Conservation (phyloP, 2,888 invertebrate species). For the Eugnorisma glareosa region DNA sequence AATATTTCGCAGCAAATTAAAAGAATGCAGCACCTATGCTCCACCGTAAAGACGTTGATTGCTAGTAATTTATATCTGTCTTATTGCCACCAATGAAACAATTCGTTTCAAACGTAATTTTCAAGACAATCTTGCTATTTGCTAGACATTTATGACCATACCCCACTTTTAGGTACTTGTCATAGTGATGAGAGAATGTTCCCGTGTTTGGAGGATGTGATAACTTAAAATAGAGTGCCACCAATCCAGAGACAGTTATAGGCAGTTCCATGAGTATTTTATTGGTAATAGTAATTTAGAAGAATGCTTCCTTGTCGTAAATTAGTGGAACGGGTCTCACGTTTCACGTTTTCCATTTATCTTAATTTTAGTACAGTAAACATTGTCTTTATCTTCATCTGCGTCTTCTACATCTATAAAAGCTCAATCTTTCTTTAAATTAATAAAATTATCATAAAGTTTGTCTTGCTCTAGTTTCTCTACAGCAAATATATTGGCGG, state of each 20-base stretch:
- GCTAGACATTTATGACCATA: conserved; percentile 29
- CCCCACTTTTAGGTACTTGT: conserved; percentile 41
- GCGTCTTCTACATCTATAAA: neutral
- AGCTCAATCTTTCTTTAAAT: neutral
- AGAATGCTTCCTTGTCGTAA: conserved; percentile 30
- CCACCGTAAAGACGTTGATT: conserved; percentile 17
- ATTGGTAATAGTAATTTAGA: conserved; percentile 38
- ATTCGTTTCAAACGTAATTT: conserved; percentile 39
- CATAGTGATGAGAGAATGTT: conserved; percentile 29
- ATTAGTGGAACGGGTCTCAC: conserved; percentile 22
- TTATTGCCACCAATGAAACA: conserved; percentile 43
- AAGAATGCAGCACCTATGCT: conserved; percentile 35
- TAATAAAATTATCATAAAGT: neutral
- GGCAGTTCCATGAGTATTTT: conserved; percentile 44
- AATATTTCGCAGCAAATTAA: conserved; percentile 26
- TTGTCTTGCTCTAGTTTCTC: conserved; percentile 23
- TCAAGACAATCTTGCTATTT: conserved; percentile 20
- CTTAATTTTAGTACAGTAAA: conserved; percentile 18
- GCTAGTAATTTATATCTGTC: conserved; percentile 25
- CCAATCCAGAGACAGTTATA: conserved; percentile 38
- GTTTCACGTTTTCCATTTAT: conserved; percentile 15
- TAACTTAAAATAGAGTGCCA: conserved; percentile 55
- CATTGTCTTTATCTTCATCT: conserved; percentile 1
- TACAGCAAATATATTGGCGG: neutral
- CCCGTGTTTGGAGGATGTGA: conserved; percentile 51